A percentile compares a stretch with the other conserved stretches of the same genome.
Conservation (phyloP, 2,797 vertebrate genomes). For the Halcyon leucocephala region DNA sequence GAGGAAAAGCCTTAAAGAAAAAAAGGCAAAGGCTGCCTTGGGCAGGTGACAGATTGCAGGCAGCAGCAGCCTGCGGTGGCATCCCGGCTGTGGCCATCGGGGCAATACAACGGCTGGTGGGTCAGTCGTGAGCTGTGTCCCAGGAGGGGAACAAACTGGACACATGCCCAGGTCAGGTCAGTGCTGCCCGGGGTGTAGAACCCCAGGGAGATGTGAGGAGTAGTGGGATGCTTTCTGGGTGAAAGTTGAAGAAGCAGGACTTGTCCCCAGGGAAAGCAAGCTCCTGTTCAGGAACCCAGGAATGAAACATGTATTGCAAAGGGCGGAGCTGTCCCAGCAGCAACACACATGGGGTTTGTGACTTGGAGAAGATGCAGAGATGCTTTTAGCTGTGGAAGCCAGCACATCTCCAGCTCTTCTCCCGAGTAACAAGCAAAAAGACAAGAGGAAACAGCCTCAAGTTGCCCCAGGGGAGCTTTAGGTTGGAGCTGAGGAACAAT, state of each 20-base stretch:
- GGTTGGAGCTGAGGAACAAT: too few relatives aligned
- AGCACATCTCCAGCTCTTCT: neutral
- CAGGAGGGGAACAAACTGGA: rapidly evolving
- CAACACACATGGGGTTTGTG: rapidly evolving
- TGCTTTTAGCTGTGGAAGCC: rapidly evolving
- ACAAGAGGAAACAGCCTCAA: neutral
- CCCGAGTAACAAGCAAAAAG: neutral
- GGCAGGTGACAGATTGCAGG: rapidly evolving
- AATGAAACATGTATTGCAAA: rapidly evolving
- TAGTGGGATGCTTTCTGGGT: rapidly evolving
- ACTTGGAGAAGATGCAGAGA: neutral
- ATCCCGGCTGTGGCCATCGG: rapidly evolving
- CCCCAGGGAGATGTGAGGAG: neutral
- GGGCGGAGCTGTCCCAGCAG: neutral
- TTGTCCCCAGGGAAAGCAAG: rapidly evolving
- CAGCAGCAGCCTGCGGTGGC: rapidly evolving
- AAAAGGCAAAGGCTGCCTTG: neutral
- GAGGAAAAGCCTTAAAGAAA: neutral
- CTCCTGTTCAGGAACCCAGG: neutral
- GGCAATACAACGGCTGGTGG: neutral
- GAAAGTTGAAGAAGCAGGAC: neutral
- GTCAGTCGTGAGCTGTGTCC: neutral
- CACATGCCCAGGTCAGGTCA: neutral
- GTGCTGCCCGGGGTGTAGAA: rapidly evolving
- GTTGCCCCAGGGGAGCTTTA: neutral